Evolutionary conservation across 2,797 vertebrate species (phyloP).

Genomic region (Arctocebus calabarensis): DNA sequence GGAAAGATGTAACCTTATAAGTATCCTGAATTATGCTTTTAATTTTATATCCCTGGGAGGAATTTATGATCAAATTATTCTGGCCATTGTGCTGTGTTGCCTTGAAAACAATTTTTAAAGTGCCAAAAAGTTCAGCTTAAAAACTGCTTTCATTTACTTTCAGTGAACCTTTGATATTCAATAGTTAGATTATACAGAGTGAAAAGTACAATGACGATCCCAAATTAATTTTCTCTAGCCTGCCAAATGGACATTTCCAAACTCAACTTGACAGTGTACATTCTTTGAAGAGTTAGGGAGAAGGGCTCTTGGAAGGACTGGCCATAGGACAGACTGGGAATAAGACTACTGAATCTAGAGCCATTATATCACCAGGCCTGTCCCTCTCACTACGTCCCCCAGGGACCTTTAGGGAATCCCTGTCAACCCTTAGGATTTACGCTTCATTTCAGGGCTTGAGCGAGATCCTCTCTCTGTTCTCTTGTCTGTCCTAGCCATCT

Average conservation of each 20-base stretch:
- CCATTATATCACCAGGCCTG: background rate
- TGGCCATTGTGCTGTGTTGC: conserved; percentile 52
- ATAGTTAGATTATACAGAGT: conserved; percentile 23
- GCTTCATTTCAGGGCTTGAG: background rate
- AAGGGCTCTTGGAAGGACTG: background rate
- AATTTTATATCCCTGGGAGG: conserved; percentile 67
- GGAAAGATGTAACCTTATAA: background rate
- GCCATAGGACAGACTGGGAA: background rate
- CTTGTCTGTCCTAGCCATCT: background rate
- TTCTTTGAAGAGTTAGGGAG: background rate
- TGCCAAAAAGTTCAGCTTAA: conserved; percentile 53
- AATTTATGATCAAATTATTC: conserved; percentile 52
- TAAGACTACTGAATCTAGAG: background rate
- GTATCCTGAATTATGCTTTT: conserved; percentile 66
- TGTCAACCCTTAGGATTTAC: background rate
- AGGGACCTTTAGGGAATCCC: background rate
- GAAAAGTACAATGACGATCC: conserved; percentile 37
- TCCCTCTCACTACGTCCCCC: background rate
- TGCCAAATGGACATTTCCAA: conserved; percentile 30
- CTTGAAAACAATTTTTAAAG: conserved; percentile 64
- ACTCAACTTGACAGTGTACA: conserved; percentile 15
- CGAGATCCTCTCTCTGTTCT: background rate
- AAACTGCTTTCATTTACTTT: conserved; percentile 42
- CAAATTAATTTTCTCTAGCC: conserved; percentile 58
- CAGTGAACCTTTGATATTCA: conserved; percentile 50